Evolutionary conservation across 2,113 vertebrate species (phyloP).

Genomic region (Regulus satrapa): DNA sequence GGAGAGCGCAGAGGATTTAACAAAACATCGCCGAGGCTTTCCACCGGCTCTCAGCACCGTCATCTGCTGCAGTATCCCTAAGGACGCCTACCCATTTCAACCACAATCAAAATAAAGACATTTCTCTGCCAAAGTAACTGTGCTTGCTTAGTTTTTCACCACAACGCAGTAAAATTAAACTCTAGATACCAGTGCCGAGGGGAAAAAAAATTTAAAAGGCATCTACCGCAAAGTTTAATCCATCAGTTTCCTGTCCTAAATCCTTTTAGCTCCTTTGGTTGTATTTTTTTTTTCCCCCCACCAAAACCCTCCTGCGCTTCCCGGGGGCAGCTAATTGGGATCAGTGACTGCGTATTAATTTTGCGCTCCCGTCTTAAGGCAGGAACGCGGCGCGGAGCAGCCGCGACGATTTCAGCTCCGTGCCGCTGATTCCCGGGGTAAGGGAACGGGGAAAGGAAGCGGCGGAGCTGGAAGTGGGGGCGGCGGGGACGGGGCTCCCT

Average conservation of each 20-base stretch:
- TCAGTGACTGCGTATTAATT: background rate
- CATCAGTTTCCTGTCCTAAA: background rate
- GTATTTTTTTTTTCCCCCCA: background rate
- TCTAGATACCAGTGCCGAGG: background rate
- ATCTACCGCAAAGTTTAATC: background rate
- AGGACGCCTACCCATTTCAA: background rate
- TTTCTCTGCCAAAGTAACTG: background rate
- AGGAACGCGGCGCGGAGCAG: background rate
- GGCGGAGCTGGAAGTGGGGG: background rate
- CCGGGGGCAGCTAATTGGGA: background rate
- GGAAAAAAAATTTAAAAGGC: fast-evolving
- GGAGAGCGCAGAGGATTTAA: background rate
- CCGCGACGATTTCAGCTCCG: fast-evolving
- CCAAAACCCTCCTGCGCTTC: background rate
- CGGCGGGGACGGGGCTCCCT: background rate
- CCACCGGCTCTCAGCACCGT: background rate
- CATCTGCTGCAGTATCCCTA: too few relatives aligned
- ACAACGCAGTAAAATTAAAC: background rate
- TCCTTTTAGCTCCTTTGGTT: background rate
- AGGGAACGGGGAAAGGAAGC: fast-evolving
- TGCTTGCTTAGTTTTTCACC: background rate
- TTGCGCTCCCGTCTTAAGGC: background rate
- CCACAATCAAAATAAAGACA: background rate
- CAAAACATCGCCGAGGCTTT: background rate
- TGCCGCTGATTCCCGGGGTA: fast-evolving